Base-by-base conservation (phyloP, 1,140 invertebrate genomes). In the Pantala flavescens region DNA sequence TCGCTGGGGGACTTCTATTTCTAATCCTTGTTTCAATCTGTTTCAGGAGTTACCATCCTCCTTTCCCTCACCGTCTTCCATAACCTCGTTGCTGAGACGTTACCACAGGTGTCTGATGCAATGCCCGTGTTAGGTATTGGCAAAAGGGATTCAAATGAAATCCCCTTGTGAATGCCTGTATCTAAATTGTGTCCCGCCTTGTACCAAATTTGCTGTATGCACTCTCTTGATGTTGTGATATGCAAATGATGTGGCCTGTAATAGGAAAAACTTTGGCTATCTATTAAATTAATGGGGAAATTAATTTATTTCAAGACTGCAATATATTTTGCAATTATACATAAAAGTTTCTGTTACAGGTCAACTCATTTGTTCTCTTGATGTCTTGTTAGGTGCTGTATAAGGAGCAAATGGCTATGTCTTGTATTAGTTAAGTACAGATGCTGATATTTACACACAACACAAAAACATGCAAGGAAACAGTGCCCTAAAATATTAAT, bases 61-160 rank as follows among this genome's bases (percentile, higher is more conserved):
- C 88, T 91, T 78, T 90, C 89, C 74, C 81, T 91, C 79, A 90
- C 89, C 78, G 89, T 90, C 76, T 91, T 91, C 82, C 81, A 83
- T 79, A 84, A 84, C 77, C 81, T 87, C 70, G 84, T 87, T 71
- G 82, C 84, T 71, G 85, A 86, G 76, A 84, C 82, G n/a, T 80
- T 86, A 74, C 86, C 86, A 28, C 82, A 84, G 55, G 83, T 84
- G 24, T 86, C 85, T 36, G 85, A 86, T 77, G 83, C 82, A 21
- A 83, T 86, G 78, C 85, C 85, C 49, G 82, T 85, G 71, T 81
- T 87, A 81, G 85, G 83, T 83, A 72, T 42, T 24, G 71, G 36
- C 49, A 63, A 63, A 63, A 63, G n/a, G 49, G 49, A 63, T 63
- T 63, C n/a, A 12, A 12, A 63, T 63, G 49, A 16, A 63, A 21